These are phyloP conservation scores for Dasypogon diadema DNA, from an alignment of 2,888 invertebrate species.

Conservation along the genomic window DNA sequence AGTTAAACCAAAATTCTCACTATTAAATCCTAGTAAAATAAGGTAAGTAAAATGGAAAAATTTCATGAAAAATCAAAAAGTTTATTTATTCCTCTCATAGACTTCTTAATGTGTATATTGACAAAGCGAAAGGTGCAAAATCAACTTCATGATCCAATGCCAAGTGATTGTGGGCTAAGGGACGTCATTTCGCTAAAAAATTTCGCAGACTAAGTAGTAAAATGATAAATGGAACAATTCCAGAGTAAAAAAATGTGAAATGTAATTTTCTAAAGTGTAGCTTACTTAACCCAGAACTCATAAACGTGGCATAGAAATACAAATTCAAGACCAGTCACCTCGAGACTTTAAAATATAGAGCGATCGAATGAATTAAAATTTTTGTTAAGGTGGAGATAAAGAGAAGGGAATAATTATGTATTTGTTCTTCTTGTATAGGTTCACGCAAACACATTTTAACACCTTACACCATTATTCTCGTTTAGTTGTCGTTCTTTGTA, in stretches of 20 bases:
- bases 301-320: conserved; percentile 15
- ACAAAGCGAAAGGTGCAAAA: conserved; percentile 59
- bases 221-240: conserved; percentile 60
- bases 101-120: conserved; percentile 61
- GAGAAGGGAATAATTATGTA: background rate
- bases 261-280: conserved; percentile 36
- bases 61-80: background rate
- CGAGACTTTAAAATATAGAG: background rate
- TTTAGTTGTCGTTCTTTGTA: conserved; percentile 23
- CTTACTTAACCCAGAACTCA: conserved; percentile 23
- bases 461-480: conserved; percentile 14
- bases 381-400: background rate
- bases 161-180: conserved; percentile 62
- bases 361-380: background rate
- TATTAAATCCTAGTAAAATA: conserved; percentile 90
- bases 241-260: conserved; percentile 56
- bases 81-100: conserved; percentile 55
- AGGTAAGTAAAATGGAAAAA: conserved; percentile 62
- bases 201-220: conserved; percentile 59
- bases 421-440: conserved; percentile 15
- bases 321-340: conserved; percentile 19
- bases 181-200: conserved; percentile 61
- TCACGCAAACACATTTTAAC: conserved; percentile 32
- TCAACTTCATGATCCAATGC: conserved; percentile 61
- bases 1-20: conserved; percentile 83